Percentiles rank a stretch among this genome's conserved stretches.
Evolutionary conservation across 1,140 invertebrate species (phyloP).

Genomic region (Kradibia gibbosae): DNA sequence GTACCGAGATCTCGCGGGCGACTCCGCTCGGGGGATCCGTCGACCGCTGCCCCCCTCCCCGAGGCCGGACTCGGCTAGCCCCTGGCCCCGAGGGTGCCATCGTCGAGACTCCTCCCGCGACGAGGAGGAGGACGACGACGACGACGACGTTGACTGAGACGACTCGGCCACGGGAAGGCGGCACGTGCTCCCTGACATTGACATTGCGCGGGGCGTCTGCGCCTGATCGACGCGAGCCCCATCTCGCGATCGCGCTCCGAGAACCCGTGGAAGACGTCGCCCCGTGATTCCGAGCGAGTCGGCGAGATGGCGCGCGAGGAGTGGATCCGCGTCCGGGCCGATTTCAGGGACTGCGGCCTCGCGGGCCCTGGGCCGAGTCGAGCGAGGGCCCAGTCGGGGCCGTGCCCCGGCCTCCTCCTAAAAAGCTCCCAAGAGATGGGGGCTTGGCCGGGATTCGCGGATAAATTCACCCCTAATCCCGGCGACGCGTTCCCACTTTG

Average conservation of each 20-base stretch:
- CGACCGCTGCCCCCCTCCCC: background rate
- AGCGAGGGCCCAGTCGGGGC: too few relatives aligned
- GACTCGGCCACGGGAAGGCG: too few relatives aligned
- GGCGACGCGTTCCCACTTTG: too few relatives aligned
- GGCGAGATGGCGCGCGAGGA: constrained; percentile 54
- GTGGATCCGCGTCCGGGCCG: background rate
- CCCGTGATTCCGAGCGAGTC: constrained; percentile 46
- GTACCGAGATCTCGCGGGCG: background rate
- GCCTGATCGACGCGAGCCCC: constrained; percentile 59
- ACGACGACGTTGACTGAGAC: constrained; percentile 47
- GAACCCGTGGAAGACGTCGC: constrained; percentile 8
- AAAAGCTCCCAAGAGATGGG: too few relatives aligned
- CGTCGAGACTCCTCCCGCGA: constrained; percentile 47
- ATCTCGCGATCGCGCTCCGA: constrained; percentile 64
- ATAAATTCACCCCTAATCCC: too few relatives aligned
- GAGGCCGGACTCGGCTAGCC: background rate
- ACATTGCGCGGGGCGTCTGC: constrained; percentile 63
- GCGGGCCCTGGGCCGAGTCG: too few relatives aligned
- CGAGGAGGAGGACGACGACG: background rate
- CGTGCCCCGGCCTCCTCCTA: too few relatives aligned
- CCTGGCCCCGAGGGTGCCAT: background rate
- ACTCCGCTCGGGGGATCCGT: background rate
- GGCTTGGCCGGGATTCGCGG: too few relatives aligned
- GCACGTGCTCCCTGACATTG: constrained; percentile 73
- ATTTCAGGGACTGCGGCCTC: constrained; percentile 1